Evolutionary conservation across 1,140 invertebrate species (phyloP), one percentile per base, ranked within the genome.

Genomic region (Leptopilina boulardi): DNA sequence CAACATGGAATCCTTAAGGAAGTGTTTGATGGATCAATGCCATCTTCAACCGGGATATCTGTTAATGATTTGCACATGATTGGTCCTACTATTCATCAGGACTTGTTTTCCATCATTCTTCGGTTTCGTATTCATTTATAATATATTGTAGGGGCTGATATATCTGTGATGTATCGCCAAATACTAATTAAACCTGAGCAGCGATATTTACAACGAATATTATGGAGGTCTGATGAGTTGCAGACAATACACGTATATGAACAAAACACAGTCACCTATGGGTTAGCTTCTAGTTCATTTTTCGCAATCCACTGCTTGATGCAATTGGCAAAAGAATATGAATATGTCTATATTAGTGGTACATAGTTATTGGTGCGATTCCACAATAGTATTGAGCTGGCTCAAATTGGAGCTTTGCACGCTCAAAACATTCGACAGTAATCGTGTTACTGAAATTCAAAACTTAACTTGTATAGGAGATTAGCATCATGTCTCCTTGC

Each of bases 281-380:
- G 77, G 0, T 23, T 44, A 2, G 41, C 77, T 1, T 73, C 79
- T 0, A 78, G 70, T 42, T 56, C 89, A 3, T 91, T 82, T 79
- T 70, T 91, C 19, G 89, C 89, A 0, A 87, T 89, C 44, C 71
- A 83, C 15, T 85, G 84, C 38, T 54, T 92, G 2, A 75, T 83
- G 2, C 78, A 90, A 75, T 54, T 91, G 0, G 87, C 88, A 26
- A 38, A 84, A 9, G 84, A 87, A 73, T 80, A 84, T 71, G 3
- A 71, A 34, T 19, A 54, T 10, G 56, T 74, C 18, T 3, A 9
- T 5, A 70, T 73, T 19, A 70, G 47, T 51, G 13, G 23, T 18
- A 44, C 10, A 15, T 71, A 73, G n/a, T 47, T 76, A 73, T 30
- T 79, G 74, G 77, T 79, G 77, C 26, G 77, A 79, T 76, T 87